phyloP scores from a whole-genome alignment of 2,888 invertebrate genomes.

The Coleophora flavipennella region DNA sequence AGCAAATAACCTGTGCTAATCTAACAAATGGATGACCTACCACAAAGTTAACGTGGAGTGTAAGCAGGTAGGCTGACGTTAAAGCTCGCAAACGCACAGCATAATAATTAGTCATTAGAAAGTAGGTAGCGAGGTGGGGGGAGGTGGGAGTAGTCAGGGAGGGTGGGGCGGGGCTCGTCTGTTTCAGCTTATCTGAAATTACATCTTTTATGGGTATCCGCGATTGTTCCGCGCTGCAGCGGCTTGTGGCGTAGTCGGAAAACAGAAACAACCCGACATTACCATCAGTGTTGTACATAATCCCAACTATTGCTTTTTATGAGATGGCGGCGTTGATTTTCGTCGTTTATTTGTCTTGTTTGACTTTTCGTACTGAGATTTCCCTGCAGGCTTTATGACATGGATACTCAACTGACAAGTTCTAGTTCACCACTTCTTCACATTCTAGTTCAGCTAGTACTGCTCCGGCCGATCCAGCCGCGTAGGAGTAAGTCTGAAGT shows the following conservation, averaged over 20 bases:
- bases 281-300: slow-evolving; percentile 66
- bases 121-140: slow-evolving; percentile 58
- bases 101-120: slow-evolving; percentile 74
- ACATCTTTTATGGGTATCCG: slow-evolving; percentile 73
- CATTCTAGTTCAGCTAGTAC: too few relatives aligned
- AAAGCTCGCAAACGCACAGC: slow-evolving; percentile 70
- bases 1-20: slow-evolving; percentile 25
- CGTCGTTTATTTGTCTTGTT: slow-evolving; percentile 38
- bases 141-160: slow-evolving; percentile 29
- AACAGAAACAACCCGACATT: slow-evolving; percentile 62
- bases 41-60: slow-evolving; percentile 37
- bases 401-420: slow-evolving; percentile 7
- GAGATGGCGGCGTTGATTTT: slow-evolving; percentile 50
- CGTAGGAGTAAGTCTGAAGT: too few relatives aligned
- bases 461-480: too few relatives aligned
- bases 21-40: slow-evolving; percentile 42
- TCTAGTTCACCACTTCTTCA: too few relatives aligned
- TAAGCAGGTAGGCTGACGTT: slow-evolving; percentile 57
- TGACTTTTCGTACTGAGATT: slow-evolving; percentile 35
- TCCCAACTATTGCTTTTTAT: slow-evolving; percentile 66
- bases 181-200: slow-evolving; percentile 74
- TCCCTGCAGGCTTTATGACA: slow-evolving; percentile 19
- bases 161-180: slow-evolving; percentile 63
- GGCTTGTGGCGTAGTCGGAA: slow-evolving; percentile 64
- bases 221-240: slow-evolving; percentile 72